Percentiles rank a stretch among this genome's conserved stretches.
These are phyloP conservation scores for Rhodeus uyekii DNA, from an alignment of 2,797 vertebrate genomes.

Conservation along the genomic window DNA sequence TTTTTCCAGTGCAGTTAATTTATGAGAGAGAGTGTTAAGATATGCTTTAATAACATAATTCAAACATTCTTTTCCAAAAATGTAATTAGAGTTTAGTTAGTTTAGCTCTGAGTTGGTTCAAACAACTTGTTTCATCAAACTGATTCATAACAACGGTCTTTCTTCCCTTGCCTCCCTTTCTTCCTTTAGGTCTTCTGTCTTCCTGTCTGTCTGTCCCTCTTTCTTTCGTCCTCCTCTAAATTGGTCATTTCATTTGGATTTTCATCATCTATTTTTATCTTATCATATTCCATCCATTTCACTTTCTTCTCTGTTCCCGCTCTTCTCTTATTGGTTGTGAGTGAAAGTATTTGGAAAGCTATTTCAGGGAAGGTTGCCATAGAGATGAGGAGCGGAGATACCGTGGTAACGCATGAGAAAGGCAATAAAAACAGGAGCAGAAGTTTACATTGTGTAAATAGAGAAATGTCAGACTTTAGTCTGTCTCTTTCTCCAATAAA, in stretches of 20 bases:
- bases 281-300: constrained; percentile 18
- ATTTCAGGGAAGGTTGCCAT: constrained; percentile 62
- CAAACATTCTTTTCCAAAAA: background rate
- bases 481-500: background rate
- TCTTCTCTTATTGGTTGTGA: constrained; percentile 47
- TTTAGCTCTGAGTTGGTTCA: background rate
- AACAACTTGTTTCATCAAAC: background rate
- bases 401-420: constrained; percentile 26
- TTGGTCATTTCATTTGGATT: background rate
- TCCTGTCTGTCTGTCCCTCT: background rate
- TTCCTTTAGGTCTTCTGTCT: too few relatives aligned
- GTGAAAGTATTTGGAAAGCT: constrained; percentile 52
- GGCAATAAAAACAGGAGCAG: background rate
- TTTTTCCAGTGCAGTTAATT: too few relatives aligned
- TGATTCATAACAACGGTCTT: background rate
- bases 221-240: background rate
- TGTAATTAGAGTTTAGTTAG: background rate
- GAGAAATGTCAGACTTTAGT: background rate
- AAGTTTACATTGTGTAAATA: constrained; percentile 11
- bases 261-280: constrained; percentile 27
- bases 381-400: constrained; percentile 45
- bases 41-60: background rate
- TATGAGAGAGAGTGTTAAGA: background rate
- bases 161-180: too few relatives aligned
- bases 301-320: constrained; percentile 33